Conservation (phyloP, 2,888 invertebrate species). For the Spilosoma lubricipeda region DNA sequence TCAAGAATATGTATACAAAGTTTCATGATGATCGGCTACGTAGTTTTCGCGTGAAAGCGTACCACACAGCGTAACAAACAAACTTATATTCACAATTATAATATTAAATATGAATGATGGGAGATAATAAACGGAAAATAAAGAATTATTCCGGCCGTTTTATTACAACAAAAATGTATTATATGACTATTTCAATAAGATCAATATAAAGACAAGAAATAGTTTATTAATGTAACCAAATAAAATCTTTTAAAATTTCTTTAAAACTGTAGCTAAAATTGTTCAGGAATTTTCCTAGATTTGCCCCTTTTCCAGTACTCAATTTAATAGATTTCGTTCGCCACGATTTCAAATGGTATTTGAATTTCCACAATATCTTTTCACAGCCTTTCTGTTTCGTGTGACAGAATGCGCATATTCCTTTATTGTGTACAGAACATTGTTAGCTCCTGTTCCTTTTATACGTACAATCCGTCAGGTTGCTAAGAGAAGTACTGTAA, state of each 20-base stretch:
- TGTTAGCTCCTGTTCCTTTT: neutral
- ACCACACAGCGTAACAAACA: too few species aligned
- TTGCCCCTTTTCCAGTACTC: neutral
- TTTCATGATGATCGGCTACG: too few species aligned
- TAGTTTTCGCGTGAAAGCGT: too few species aligned
- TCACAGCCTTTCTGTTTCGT: neutral
- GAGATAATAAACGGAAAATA: neutral
- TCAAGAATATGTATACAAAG: too few species aligned
- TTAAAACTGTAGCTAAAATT: neutral
- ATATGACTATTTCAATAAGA: neutral
- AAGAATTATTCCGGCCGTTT: neutral
- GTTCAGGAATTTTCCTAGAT: neutral
- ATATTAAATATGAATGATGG: too few species aligned
- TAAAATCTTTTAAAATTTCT: neutral
- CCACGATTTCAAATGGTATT: neutral
- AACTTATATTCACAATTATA: too few species aligned
- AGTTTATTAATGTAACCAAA: neutral
- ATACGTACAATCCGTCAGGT: neutral
- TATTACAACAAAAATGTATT: neutral
- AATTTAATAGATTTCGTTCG: neutral
- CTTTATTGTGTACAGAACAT: neutral
- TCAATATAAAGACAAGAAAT: neutral
- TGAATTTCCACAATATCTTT: constrained; percentile 9
- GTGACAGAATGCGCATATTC: neutral
- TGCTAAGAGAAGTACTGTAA: neutral